A percentile compares a stretch with the other conserved stretches of the same genome.
Evolutionary conservation across 2,113 vertebrate species (phyloP).

Genomic region (Astatoreochromis straeleni): DNA sequence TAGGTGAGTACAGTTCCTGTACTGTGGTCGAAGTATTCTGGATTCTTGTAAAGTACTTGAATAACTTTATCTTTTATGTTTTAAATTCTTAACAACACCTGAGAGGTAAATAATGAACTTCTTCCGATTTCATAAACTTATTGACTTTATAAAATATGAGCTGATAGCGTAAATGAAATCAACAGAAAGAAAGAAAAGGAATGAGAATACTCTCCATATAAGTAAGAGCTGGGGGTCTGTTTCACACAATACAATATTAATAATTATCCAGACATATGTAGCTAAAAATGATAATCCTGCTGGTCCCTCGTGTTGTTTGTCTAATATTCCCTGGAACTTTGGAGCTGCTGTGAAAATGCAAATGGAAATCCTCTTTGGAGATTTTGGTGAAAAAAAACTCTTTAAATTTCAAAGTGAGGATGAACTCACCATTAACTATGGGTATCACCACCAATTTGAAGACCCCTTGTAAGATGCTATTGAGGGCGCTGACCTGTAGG

Average conservation of each 20-base stretch:
- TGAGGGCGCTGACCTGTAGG: constrained; percentile 54
- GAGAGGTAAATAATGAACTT: background rate
- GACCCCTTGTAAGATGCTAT: constrained; percentile 47
- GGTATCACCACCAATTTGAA: constrained; percentile 23
- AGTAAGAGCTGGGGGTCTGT: background rate
- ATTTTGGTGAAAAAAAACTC: rapidly evolving
- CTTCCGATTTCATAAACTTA: background rate
- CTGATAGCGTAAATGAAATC: rapidly evolving
- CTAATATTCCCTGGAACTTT: rapidly evolving
- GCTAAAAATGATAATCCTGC: background rate
- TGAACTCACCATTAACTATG: rapidly evolving
- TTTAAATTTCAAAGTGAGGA: rapidly evolving
- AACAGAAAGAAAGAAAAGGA: background rate
- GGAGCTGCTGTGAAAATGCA: background rate
- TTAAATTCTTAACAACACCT: background rate
- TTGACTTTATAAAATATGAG: background rate
- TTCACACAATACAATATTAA: background rate
- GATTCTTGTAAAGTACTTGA: background rate
- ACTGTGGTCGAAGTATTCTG: background rate
- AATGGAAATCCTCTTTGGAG: rapidly evolving
- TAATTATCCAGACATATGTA: background rate
- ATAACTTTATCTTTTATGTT: background rate
- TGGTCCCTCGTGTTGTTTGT: background rate
- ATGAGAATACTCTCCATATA: background rate
- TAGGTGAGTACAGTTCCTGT: background rate